Conservation (phyloP, 2,888 invertebrate genomes). For the Nymphalis urticae region DNA sequence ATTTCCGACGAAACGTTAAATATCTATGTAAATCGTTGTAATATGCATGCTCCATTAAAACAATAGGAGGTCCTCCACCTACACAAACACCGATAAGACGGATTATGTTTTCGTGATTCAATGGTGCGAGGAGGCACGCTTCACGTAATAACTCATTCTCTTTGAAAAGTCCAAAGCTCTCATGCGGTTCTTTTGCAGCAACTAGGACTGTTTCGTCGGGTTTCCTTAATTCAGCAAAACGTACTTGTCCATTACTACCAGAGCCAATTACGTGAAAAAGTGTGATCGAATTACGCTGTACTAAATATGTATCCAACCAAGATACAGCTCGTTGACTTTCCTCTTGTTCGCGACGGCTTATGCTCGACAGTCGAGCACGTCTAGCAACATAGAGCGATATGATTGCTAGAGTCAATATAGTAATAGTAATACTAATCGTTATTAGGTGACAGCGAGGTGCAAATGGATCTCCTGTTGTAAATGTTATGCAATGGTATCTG, state of each 20-base stretch:
- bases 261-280: constrained; percentile 54
- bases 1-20: constrained; percentile 85
- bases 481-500: constrained; percentile 25
- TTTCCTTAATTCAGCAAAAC: constrained; percentile 51
- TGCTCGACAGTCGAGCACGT: constrained; percentile 73
- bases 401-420: constrained; percentile 77
- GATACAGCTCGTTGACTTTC: constrained; percentile 42
- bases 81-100: constrained; percentile 89
- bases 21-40: constrained; percentile 94
- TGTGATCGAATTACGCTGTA: constrained; percentile 47
- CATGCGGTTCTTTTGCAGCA: constrained; percentile 92
- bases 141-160: constrained; percentile 88
- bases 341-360: constrained; percentile 42
- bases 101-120: constrained; percentile 92
- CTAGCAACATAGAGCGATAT: constrained; percentile 51
- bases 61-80: constrained; percentile 89
- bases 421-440: constrained; percentile 76
- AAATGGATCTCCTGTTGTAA: constrained; percentile 61
- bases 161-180: constrained; percentile 88
- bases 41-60: constrained; percentile 95
- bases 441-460: constrained; percentile 84
- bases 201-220: constrained; percentile 78
- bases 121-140: constrained; percentile 92
- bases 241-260: constrained; percentile 61
- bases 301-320: constrained; percentile 44